Evolutionary conservation across 2,888 invertebrate genomes (phyloP).

Genomic region (Lissonota sp.): DNA sequence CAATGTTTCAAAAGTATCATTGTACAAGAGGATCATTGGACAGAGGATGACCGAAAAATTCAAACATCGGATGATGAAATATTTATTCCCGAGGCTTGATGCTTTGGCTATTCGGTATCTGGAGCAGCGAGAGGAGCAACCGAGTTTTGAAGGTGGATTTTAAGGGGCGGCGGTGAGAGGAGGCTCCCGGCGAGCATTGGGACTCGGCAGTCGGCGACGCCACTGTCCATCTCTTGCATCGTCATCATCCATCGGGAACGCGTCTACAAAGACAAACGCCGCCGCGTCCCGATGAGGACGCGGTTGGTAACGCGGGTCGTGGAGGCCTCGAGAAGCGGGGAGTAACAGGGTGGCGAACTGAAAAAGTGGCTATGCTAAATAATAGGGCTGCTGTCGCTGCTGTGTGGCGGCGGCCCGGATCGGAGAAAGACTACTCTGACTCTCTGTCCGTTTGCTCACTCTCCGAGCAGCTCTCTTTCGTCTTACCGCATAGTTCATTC

Average conservation of each 20-base stretch:
- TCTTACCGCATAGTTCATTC: constrained; percentile 79
- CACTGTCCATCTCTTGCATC: constrained; percentile 75
- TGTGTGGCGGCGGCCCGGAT: constrained; percentile 54
- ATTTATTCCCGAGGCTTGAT: constrained; percentile 44
- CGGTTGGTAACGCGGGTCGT: constrained; percentile 65
- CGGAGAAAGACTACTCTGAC: constrained; percentile 65
- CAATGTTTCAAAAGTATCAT: constrained; percentile 35
- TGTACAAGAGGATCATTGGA: constrained; percentile 26
- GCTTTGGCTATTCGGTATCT: constrained; percentile 34
- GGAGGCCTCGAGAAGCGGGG: constrained; percentile 68
- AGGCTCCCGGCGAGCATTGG: constrained; percentile 43
- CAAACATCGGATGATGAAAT: constrained; percentile 38
- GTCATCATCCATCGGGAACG: constrained; percentile 79
- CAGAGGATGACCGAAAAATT: constrained; percentile 12
- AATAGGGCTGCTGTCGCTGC: constrained; percentile 76
- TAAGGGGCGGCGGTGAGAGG: constrained; percentile 23
- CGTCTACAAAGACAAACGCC: constrained; percentile 81
- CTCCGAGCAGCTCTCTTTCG: constrained; percentile 64
- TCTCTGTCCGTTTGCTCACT: constrained; percentile 56
- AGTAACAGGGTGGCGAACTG: constrained; percentile 69
- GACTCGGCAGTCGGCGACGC: constrained; percentile 58
- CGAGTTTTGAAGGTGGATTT: constrained; percentile 48
- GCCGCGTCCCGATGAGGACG: constrained; percentile 73
- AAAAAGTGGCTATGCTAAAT: constrained; percentile 83
- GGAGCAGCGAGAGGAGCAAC: constrained; percentile 43